Evolutionary conservation across 2,113 vertebrate genomes (phyloP), one percentile per base, ranked within the genome.

Genomic region (Leiothrix lutea): DNA sequence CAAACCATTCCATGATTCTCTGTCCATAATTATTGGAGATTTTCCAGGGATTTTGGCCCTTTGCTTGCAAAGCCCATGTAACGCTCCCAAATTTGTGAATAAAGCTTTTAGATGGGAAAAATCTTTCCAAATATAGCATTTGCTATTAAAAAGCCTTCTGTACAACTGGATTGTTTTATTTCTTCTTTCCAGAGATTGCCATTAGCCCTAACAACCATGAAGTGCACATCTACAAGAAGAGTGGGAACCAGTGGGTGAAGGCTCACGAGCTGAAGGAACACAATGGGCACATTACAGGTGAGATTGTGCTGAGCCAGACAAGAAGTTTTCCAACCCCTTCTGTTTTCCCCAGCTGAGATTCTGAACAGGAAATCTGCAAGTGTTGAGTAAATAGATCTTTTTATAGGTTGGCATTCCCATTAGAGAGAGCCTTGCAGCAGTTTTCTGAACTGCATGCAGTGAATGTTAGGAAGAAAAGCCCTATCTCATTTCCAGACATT

Each of bases 171-270:
- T 85, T 86, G n/a, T 86, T 88, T 75, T 44, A 17, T 90, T 97
- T 80, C 64, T 86, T 74, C 57, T 87, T 50, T 71, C 17, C 93
- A 99, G 99, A 99, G 98, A 99, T 99, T 85, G 99, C 99, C 88
- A 99, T 99, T 95, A 99, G 99, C 97, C 99, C 99, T 33, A 99
- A 99, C 92, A 99, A 99, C 92, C 99, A 99, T 26, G 99, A 99
- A 98, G 99, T 99, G 65, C 99, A 99, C 97, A 99, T 99, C 97
- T 99, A 99, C 97, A 99, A 99, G 98, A 99, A 99, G 97, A 99
- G 98, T 5, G 99, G 99, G 47, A 99, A 98, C 97, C 99, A 99
- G 96, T 99, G 99, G 99, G 96, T 99, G 31, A 99, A 99, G 97
- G 98, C 98, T 79, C 99, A 99, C 5, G 99, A 99, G 94, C 98